Conservation (phyloP, 2,797 vertebrate genomes). For the Adrianichthys oophorus region DNA sequence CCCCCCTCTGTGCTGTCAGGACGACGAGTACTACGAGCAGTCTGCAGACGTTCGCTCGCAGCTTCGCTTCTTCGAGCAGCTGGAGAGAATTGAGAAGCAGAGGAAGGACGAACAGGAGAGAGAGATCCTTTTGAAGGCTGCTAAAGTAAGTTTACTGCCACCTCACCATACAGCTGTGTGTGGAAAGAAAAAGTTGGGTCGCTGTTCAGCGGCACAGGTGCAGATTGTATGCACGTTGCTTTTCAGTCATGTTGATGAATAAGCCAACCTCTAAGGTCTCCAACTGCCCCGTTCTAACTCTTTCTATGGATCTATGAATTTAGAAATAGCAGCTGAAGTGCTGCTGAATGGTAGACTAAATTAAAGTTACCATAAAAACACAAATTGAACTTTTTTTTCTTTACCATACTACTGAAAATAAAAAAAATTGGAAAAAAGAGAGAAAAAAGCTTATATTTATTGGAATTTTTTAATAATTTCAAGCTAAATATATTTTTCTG, state of each 20-base stretch:
- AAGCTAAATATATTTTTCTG: not conserved
- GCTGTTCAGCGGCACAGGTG: slow-evolving; percentile 27
- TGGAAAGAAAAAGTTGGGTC: slow-evolving; percentile 14
- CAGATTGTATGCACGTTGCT: slow-evolving; percentile 21
- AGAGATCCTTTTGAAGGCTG: slow-evolving; percentile 88
- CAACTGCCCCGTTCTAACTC: too few species aligned
- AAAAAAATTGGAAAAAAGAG: too few species aligned
- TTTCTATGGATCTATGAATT: too few species aligned
- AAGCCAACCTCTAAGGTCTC: too few species aligned
- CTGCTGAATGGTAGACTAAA: too few species aligned
- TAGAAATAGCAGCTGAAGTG: too few species aligned
- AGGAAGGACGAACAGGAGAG: slow-evolving; percentile 89
- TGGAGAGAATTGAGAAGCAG: slow-evolving; percentile 89
- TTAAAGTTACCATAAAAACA: too few species aligned
- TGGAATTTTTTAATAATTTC: too few species aligned
- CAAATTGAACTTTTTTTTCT: too few species aligned
- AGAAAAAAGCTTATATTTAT: too few species aligned
- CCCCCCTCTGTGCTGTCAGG: slow-evolving; percentile 66
- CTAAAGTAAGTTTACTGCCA: slow-evolving; percentile 79
- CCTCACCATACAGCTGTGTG: slow-evolving; percentile 16
- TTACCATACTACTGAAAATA: too few species aligned
- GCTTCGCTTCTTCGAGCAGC: slow-evolving; percentile 88
- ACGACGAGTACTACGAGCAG: slow-evolving; percentile 84
- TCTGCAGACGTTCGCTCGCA: slow-evolving; percentile 85
- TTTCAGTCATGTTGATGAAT: too few species aligned